Conservation (phyloP, 2,797 vertebrate species). For the Coregonus suidteri region DNA sequence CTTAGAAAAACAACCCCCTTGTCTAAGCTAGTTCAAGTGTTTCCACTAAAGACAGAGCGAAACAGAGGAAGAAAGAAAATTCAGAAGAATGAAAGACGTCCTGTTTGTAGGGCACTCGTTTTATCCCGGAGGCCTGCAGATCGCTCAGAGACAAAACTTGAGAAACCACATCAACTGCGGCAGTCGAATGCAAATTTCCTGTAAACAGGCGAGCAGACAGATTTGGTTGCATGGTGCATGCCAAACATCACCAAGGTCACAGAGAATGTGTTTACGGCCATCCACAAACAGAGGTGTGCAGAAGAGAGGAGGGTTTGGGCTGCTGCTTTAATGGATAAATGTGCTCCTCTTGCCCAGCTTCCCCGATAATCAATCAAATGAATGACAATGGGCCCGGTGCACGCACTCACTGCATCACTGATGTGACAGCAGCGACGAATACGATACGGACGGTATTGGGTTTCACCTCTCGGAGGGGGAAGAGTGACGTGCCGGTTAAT, state of each 20-base stretch:
- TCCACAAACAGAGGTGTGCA: not conserved
- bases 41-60: not conserved
- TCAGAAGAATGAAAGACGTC: conserved; percentile 17
- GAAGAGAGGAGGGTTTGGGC: not conserved
- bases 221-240: conserved; percentile 37
- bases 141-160: conserved; percentile 39
- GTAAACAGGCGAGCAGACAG: conserved; percentile 43
- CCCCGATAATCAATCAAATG: conserved; percentile 79
- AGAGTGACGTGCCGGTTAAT: conserved; percentile 54
- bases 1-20: conserved; percentile 23
- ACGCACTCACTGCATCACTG: conserved; percentile 42
- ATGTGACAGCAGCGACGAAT: conserved; percentile 53
- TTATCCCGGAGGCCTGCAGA: conserved; percentile 17
- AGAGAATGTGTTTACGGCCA: conserved; percentile 23
- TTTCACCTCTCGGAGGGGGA: conserved; percentile 55
- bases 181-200: conserved; percentile 57
- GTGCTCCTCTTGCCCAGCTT: conserved; percentile 73
- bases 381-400: conserved; percentile 68
- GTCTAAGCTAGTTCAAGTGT: conserved; percentile 40
- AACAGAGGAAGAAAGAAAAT: not conserved
- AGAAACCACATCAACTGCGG: conserved; percentile 44
- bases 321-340: conserved; percentile 72
- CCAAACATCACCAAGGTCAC: conserved; percentile 75
- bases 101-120: conserved; percentile 16
- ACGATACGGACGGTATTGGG: conserved; percentile 55